These are phyloP conservation scores for Eueides isabella DNA, from an alignment of 1,140 invertebrate species.

Conservation along the genomic window DNA sequence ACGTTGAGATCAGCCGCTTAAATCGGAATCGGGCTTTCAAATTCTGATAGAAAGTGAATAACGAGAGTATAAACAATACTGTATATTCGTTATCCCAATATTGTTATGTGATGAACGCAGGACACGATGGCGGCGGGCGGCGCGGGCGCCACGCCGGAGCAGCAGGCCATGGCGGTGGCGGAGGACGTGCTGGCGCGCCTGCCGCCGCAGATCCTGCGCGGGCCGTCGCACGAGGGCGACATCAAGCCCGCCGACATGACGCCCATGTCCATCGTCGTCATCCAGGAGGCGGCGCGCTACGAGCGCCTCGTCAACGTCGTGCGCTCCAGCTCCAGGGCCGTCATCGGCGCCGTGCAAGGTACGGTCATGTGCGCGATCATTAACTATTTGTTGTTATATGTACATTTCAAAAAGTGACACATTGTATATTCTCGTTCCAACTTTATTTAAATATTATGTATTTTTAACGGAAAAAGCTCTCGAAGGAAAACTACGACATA, in stretches of 20 bases:
- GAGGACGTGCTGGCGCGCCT: slow-evolving; percentile 88
- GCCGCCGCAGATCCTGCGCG: slow-evolving; percentile 88
- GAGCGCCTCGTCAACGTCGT: slow-evolving; percentile 91
- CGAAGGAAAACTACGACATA: neutral
- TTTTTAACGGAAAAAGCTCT: neutral
- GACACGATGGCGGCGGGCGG: slow-evolving; percentile 77
- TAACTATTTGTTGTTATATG: too few relatives aligned
- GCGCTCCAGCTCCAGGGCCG: slow-evolving; percentile 88
- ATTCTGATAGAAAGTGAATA: too few relatives aligned
- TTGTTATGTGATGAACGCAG: slow-evolving; percentile 30
- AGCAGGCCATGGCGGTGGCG: slow-evolving; percentile 87
- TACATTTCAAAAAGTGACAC: too few relatives aligned
- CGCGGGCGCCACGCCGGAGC: slow-evolving; percentile 84
- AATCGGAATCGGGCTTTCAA: too few relatives aligned
- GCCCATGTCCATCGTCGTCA: slow-evolving; percentile 94
- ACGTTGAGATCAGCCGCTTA: too few relatives aligned
- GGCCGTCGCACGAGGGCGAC: slow-evolving; percentile 86
- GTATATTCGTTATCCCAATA: too few relatives aligned
- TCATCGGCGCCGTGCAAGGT: slow-evolving; percentile 96
- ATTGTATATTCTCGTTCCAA: too few relatives aligned
- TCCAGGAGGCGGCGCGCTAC: slow-evolving; percentile 96
- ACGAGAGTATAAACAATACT: too few relatives aligned
- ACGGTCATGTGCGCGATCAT: slow-evolving; percentile 23
- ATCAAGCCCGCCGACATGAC: slow-evolving; percentile 90
- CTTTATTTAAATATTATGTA: neutral